phyloP scores from a whole-genome alignment of 2,113 vertebrate genomes.

The Urocynchramus pylzowi region DNA sequence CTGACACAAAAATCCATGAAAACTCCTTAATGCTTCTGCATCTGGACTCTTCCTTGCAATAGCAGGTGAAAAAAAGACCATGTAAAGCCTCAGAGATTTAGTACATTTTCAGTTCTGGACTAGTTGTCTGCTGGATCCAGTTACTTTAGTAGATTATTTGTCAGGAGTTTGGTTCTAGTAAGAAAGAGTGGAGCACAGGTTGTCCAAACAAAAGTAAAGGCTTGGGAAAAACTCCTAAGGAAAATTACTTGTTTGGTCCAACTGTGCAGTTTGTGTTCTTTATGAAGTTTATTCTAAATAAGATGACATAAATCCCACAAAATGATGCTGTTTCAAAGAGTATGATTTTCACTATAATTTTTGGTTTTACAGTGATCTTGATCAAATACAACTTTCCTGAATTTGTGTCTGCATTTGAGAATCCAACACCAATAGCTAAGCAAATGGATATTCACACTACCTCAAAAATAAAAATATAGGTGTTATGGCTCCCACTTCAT shows the following conservation, averaged over 20 bases:
- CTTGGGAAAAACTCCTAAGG: background rate
- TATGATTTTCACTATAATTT: background rate
- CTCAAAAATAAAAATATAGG: background rate
- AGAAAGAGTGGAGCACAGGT: background rate
- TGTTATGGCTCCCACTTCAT: background rate
- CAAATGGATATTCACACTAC: background rate
- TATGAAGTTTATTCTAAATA: background rate
- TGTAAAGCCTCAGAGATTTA: background rate
- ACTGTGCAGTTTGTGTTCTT: background rate
- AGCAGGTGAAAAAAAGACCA: background rate
- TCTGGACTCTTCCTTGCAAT: background rate
- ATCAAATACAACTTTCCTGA: background rate
- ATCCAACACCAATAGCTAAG: background rate
- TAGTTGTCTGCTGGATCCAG: background rate
- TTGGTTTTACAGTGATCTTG: background rate
- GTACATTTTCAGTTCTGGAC: background rate
- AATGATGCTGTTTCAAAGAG: background rate
- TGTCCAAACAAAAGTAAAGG: background rate
- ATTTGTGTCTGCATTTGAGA: background rate
- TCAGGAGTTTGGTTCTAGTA: background rate
- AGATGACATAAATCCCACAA: background rate
- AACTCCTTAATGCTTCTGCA: background rate
- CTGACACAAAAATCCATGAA: background rate
- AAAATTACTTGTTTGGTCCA: background rate
- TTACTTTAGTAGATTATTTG: background rate